Evolutionary conservation across 2,888 invertebrate genomes (phyloP), one percentile per base, ranked within the genome.

Genomic region (Achlya flavicornis): DNA sequence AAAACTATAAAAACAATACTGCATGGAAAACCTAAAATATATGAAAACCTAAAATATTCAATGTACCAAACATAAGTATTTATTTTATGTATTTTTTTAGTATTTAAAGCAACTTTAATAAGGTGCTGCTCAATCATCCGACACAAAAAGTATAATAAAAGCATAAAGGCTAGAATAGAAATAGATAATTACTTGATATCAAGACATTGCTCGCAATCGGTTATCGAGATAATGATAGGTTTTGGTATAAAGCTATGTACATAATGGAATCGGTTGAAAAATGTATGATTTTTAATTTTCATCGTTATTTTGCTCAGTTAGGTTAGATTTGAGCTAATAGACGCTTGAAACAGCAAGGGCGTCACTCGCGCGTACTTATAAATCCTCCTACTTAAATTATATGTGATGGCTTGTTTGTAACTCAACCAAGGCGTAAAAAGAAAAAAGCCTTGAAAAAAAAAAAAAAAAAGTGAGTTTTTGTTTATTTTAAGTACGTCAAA

Each of bases 161-260:
- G 73, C 46, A 77, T 76, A 82, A 72, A 19, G 19, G 19, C 19
- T 53, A 53, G 14, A 79, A 74, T 70, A 63, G 70, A 66, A 41
- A 41, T 41, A 11, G 41, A 73, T 83, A 83, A 84, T 84, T 77
- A 75, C 78, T 80, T 78, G 72, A 78, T 80, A 75, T 75, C 75
- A 74, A 72, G 72, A 74, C 76, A 76, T 75, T 73, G 78, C 68
- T 66, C 66, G 67, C 53, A 53, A 53, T 53, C 53, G 53, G 10
- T 19, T 72, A 76, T 66, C 72, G 70, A 66, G 66, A 68, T 83
- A 84, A 84, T 84, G 69, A 80, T 78, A 70, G 80, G 41, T 75
- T 74, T 77, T 10, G 57, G 32, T 58, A 32, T 74, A 71, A 72
- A 43, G 80, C 67, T 46, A n/a, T 41, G 68, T 33, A 6, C 58